Evolutionary conservation across 2,797 vertebrate genomes (phyloP).

Genomic region (Cottoperca gobio): DNA sequence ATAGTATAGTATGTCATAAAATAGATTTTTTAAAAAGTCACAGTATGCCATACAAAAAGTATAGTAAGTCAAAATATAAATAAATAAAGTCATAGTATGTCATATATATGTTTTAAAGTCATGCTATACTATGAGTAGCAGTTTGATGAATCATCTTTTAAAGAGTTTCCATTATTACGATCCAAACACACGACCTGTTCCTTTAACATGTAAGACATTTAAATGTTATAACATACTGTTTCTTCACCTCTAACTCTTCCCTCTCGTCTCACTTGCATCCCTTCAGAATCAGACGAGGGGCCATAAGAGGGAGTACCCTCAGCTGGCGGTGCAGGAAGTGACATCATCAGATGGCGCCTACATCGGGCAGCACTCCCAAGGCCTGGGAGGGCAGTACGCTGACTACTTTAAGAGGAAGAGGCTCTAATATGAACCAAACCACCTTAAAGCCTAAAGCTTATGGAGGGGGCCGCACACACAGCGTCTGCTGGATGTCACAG

Average conservation of each 20-base stretch:
- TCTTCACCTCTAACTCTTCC: neutral
- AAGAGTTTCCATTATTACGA: too few species aligned
- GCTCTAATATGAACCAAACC: conserved; percentile 81
- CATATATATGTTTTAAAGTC: too few species aligned
- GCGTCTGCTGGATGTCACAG: conserved; percentile 55
- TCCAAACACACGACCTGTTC: neutral
- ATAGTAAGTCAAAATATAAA: too few species aligned
- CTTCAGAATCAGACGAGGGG: conserved; percentile 86
- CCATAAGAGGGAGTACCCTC: conserved; percentile 92
- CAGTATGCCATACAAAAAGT: too few species aligned
- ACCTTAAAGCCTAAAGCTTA: conserved; percentile 62
- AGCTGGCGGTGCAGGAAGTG: conserved; percentile 88
- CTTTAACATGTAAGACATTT: neutral
- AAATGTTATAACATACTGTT: accelerated
- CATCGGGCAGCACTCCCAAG: conserved; percentile 88
- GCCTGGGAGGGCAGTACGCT: conserved; percentile 86
- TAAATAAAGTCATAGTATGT: too few species aligned
- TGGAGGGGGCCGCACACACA: conserved; percentile 41
- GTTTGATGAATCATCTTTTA: neutral
- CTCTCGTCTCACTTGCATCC: conserved; percentile 17
- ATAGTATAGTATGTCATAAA: too few species aligned
- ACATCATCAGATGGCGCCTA: conserved; percentile 83
- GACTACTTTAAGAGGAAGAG: conserved; percentile 97
- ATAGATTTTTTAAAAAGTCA: too few species aligned
- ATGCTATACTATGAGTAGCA: neutral